Evolutionary conservation across 2,113 vertebrate species (phyloP), one percentile per base, ranked within the genome.

Genomic region (Delphinapterus leucas): DNA sequence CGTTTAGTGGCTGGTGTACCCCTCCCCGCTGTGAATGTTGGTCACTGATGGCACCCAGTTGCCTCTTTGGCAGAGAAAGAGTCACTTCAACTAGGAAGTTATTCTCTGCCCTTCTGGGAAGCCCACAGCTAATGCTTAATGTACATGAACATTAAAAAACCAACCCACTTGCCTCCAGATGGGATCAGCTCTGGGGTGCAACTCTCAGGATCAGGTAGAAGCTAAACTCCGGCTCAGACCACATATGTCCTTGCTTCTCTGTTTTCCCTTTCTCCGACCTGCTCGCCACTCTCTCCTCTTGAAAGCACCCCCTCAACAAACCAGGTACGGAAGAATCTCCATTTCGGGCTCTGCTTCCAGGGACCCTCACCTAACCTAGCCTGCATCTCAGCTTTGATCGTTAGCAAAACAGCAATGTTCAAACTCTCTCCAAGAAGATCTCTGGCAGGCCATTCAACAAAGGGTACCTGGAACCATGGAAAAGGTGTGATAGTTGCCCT

Each of bases 1-100:
- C 36, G 2, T 2, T 33, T 2, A 8, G 33, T 14, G 33, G 26
- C 86, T 15, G 1, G 20, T n/a, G 1, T 17, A 1, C 6, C 4
- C 1, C 2, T 7, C 3, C 53, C 10, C 33, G 21, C 18, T 38
- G 3, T 9, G 17, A 38, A 44, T 18, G 3, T 18, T 41, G 38
- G 23, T 12, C 26, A 2, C 58, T 28, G 31, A 25, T 8, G 21
- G 21, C 17, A 1, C 5, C 10, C 0, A 67, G 21, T 36, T 14
- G 23, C 11, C 44, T 21, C 58, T 26, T 94, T 25, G 36, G 38
- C 60, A 47, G 31, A 49, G 86, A 9, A 8, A 71, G 36, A 70
- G 44, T 55, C 36, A 12, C 77, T 44, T 86, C 21, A 55, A 67
- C 33, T 53, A 17, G 2, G 25, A 21, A 21, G 10, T 31, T n/a